These are phyloP conservation scores for Acanthococcus lagerstroemiae DNA, from an alignment of 2,888 invertebrate genomes.

Conservation along the genomic window DNA sequence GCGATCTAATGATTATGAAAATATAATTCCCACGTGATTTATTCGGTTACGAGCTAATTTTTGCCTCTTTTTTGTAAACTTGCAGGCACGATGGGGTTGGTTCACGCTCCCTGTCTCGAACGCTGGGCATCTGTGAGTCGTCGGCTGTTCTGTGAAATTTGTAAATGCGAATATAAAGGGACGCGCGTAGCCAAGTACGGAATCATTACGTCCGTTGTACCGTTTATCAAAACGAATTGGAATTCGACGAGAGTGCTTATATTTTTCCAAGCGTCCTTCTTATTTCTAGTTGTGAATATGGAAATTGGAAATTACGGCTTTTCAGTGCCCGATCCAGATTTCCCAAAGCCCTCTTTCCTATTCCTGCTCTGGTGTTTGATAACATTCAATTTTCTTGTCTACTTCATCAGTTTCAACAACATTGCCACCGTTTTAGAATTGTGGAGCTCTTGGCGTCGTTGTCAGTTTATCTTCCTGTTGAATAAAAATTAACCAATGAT, in stretches of 20 bases:
- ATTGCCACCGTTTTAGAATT: conserved; percentile 4
- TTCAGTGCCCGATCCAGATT: conserved; percentile 14
- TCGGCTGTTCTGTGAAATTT: conserved; percentile 17
- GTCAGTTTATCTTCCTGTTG: conserved; percentile 19
- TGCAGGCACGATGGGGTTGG: conserved; percentile 21
- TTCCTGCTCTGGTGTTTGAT: conserved; percentile 20
- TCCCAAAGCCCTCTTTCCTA: conserved; percentile 14
- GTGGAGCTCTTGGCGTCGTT: conserved; percentile 18
- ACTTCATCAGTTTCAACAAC: conserved; percentile 22
- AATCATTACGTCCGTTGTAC: conserved; percentile 5
- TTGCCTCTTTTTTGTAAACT: too few species aligned
- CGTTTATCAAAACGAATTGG: conserved; percentile 17
- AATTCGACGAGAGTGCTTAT: conserved; percentile 9
- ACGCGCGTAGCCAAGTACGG: conserved; percentile 9
- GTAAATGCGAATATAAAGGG: conserved; percentile 22
- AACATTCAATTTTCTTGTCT: conserved; percentile 26
- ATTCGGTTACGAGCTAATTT: not conserved
- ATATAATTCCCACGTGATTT: too few species aligned
- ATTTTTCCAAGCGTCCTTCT: conserved; percentile 11
- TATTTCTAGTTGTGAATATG: conserved; percentile 18
- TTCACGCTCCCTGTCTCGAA: conserved; percentile 15
- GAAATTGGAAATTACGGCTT: conserved; percentile 23
- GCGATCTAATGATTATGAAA: too few species aligned
- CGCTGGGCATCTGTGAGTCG: conserved; percentile 19
- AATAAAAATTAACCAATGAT: not conserved